Conservation (phyloP, 1,140 invertebrate species). For the Drosophila kohkoa region DNA sequence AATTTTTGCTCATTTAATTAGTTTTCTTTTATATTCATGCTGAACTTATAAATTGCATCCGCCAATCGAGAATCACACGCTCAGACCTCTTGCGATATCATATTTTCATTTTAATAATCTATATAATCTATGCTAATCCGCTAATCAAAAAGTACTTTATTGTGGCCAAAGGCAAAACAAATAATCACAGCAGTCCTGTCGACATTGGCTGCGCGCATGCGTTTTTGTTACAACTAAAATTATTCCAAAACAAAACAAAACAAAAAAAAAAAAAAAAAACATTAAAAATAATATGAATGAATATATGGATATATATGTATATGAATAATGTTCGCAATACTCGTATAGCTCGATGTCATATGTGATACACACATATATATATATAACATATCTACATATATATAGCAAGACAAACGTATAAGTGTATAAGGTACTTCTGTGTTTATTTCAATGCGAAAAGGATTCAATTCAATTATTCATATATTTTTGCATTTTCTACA, state of each 20-base stretch:
- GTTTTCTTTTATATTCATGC: not conserved
- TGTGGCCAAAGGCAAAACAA: slow-evolving; percentile 41
- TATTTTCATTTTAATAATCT: slow-evolving; percentile 1
- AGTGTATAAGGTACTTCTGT: slow-evolving; percentile 47
- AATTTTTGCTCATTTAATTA: not conserved
- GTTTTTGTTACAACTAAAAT: slow-evolving; percentile 63
- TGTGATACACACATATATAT: slow-evolving; percentile 48
- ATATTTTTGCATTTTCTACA: slow-evolving; percentile 24
- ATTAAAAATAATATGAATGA: slow-evolving; percentile 65
- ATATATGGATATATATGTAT: slow-evolving; percentile 62
- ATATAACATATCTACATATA: slow-evolving; percentile 31
- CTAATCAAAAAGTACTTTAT: slow-evolving; percentile 45
- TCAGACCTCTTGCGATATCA: slow-evolving; percentile 13
- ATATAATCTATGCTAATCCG: slow-evolving; percentile 9
- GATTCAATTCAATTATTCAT: slow-evolving; percentile 34
- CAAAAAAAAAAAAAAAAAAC: slow-evolving; percentile 37
- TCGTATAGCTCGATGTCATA: slow-evolving; percentile 62
- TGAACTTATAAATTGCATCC: slow-evolving; percentile 27
- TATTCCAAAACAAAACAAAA: slow-evolving; percentile 32
- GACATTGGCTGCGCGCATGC: slow-evolving; percentile 80
- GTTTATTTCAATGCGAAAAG: slow-evolving; percentile 33
- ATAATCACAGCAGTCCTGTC: slow-evolving; percentile 72
- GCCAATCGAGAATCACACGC: slow-evolving; percentile 20
- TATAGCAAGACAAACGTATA: slow-evolving; percentile 33
- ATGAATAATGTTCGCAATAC: slow-evolving; percentile 61